Evolutionary conservation across 92 coral and sea anemone species (phyloP).

Genomic region (Chrysogorgia sp.): DNA sequence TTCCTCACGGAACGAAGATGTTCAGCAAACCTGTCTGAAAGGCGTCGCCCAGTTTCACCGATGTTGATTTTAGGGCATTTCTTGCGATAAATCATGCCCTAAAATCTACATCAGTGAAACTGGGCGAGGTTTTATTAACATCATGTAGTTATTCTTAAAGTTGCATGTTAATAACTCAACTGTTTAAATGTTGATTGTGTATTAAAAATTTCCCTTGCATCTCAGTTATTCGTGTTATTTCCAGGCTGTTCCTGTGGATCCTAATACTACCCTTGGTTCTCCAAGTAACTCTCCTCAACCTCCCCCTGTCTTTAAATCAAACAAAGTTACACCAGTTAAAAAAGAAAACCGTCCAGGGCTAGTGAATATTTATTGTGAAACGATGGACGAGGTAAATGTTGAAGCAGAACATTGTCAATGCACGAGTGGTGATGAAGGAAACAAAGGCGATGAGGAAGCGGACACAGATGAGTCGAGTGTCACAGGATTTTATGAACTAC

Average conservation of each 20-base stretch:
- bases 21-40: no score
- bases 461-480: constrained; percentile 34
- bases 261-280: constrained; percentile 3
- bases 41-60: no score
- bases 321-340: constrained; percentile 32
- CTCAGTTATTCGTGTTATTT: background rate
- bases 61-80: no score
- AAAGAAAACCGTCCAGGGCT: background rate
- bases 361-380: constrained; percentile 16
- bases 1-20: no score
- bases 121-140: no score
- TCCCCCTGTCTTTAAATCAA: constrained; percentile 34
- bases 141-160: no score
- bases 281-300: constrained; percentile 44
- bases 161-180: no score
- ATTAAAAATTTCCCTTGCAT: background rate
- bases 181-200: background rate
- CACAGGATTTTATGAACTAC: constrained; percentile 23
- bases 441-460: constrained; percentile 2
- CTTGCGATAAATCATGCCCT: no score
- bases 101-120: no score
- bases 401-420: background rate
- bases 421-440: constrained; percentile 12
- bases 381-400: constrained; percentile 7
- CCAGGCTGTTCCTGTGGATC: constrained; percentile 31